A percentile compares a stretch with the other conserved stretches of the same genome.
phyloP scores from a whole-genome alignment of 2,113 vertebrate species.

The Apodemus sylvaticus region DNA sequence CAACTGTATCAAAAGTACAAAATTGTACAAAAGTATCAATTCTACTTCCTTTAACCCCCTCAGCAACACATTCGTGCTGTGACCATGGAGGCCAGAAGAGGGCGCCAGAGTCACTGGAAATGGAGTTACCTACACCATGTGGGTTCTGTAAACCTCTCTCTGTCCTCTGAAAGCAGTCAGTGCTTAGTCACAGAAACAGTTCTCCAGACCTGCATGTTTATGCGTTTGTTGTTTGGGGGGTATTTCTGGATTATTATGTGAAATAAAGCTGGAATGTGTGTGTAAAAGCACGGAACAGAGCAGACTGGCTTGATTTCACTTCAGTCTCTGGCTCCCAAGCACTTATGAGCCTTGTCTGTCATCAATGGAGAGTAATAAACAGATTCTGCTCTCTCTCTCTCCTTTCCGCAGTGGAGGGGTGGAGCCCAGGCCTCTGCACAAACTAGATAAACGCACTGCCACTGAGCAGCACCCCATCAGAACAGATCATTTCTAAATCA shows the following conservation, averaged over 20 bases:
- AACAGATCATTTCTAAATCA: not conserved
- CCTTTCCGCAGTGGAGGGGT: not conserved
- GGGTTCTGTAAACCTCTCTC: not conserved
- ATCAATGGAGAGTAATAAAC: not conserved
- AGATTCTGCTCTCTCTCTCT: not conserved
- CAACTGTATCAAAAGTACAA: no score
- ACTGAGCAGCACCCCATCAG: not conserved
- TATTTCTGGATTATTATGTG: rapidly evolving
- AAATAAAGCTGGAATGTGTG: rapidly evolving
- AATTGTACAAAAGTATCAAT: no score
- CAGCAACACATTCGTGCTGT: not conserved
- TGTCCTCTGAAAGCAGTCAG: not conserved
- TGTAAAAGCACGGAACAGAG: not conserved
- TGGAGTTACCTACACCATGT: not conserved
- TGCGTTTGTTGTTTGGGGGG: not conserved
- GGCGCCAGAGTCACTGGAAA: not conserved
- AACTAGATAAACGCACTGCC: not conserved
- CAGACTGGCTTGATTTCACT: not conserved
- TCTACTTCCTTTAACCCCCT: not conserved
- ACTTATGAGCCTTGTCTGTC: not conserved
- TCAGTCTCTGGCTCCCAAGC: not conserved
- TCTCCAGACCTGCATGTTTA: no score
- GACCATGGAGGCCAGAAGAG: not conserved
- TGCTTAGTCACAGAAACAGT: not conserved
- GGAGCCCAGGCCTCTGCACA: not conserved